Base-by-base conservation (phyloP, 2,888 invertebrate genomes). In the Dexiosoma caninum region DNA sequence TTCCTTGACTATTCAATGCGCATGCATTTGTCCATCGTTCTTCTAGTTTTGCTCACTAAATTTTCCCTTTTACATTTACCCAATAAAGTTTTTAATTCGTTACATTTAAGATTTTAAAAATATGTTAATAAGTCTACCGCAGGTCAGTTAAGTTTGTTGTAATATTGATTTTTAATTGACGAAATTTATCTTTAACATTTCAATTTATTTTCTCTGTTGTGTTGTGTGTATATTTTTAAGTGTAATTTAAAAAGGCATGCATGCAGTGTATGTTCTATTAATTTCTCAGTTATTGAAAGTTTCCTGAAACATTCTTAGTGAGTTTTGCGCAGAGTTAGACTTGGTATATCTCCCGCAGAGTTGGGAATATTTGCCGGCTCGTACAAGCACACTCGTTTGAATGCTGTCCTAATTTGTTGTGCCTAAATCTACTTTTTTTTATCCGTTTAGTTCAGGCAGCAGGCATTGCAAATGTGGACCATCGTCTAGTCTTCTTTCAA, bases 111-210 rank as follows among this genome's bases (percentile, higher is more conserved):
- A 46, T 40, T 32, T 49, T 10, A 46, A 69, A 77, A 77, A 67
- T 72, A 71, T 77, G 81, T 77, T 81, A 81, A 81, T 81, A 72
- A 81, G 46, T 77, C 77, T 81, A 64, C 76, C 44, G 42, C 64
- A 81, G 81, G 81, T 81, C 81, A 81, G 67, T 81, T 69, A 57
- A 67, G 57, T 81, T 60, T 67, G 40, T 35, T 59, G 37, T 55
- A 62, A 57, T 81, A 81, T 81, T 72, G 81, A 81, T 81, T 81
- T 81, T 74, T 35, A 10, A 3, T 74, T 35, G 10, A 3, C 35
- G 30, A 14, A 49, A 19, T 10, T 23, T 42, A 44, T 35, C 5
- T 32, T 9, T 42, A 37, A 37, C 19, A 66, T 55, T 69, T 42
- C 21, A 64, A 30, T 23, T 44, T 69, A 1, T 49, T 40, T 57